These are phyloP conservation scores for Tenthredo mesomela DNA, from an alignment of 2,888 invertebrate genomes.

Conservation along the genomic window DNA sequence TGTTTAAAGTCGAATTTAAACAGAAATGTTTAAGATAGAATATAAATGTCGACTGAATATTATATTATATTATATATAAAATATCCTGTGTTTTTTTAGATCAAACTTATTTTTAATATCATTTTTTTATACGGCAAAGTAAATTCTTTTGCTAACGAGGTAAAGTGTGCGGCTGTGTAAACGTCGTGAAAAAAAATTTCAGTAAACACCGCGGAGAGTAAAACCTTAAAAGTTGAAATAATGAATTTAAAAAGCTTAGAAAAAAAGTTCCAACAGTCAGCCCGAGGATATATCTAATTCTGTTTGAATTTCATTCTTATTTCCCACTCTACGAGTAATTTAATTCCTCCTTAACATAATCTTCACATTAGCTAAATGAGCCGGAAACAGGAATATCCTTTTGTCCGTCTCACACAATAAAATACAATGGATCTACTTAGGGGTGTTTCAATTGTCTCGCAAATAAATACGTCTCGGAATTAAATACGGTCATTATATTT, in stretches of 20 bases:
- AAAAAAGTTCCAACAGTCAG: background rate
- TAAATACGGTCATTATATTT: background rate
- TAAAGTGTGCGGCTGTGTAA: background rate
- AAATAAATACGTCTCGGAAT: background rate
- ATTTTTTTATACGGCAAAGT: background rate
- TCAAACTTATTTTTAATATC: background rate
- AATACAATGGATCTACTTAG: background rate
- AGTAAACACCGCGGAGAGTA: background rate
- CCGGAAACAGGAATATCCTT: constrained; percentile 41
- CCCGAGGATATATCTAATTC: background rate
- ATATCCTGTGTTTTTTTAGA: background rate
- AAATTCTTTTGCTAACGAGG: background rate
- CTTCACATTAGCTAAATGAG: constrained; percentile 39
- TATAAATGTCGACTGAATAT: background rate
- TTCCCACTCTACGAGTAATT: constrained; percentile 5
- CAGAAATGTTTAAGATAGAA: background rate
- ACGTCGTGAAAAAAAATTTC: background rate
- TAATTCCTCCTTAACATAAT: constrained; percentile 33
- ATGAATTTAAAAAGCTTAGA: background rate
- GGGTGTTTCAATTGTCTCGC: background rate
- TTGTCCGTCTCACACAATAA: constrained; percentile 21
- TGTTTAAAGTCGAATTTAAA: background rate
- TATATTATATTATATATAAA: background rate
- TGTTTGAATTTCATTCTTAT: background rate
- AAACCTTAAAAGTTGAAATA: background rate